Evolutionary conservation across 2,797 vertebrate species (phyloP), one percentile per base, ranked within the genome.

Genomic region (Fratercula arctica): DNA sequence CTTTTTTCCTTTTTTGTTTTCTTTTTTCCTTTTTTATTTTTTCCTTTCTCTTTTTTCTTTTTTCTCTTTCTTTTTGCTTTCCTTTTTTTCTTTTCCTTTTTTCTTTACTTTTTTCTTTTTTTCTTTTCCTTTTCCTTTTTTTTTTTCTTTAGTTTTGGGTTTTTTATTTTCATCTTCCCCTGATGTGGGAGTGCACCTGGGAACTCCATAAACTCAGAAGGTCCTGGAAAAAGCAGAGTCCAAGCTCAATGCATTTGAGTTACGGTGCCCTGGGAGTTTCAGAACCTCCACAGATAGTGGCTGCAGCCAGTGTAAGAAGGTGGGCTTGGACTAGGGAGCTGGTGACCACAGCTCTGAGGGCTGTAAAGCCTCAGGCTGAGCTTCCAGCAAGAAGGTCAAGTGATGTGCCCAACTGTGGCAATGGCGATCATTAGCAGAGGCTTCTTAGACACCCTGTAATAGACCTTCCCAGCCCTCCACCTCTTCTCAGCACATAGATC

Each of bases 41-140:
- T 26, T 31, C 16, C 4, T 25, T 70, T 45, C 9, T 5, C 4
- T 19, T 56, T 41, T 25, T 46, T 4, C 5, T 66, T 35, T 57
- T 5, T 8, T 43, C 21, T 11, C 11, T 6, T 28, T 2, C 0
- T 4, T 7, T 8, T 16, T 15, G 6, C 3, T 5, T 10, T 28
- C 4, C 4, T 9, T 8, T 3, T 33, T 9, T 19, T 8, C 1
- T 3, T 37, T n/a, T 7, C 24, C 23, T 20, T 16, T 7, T 63
- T 63, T 28, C 11, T 4, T 10, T 8, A 7, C 3, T 17, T 31
- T 11, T 11, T 4, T 7, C 2, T 18, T 2, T 24, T 19, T 11
- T 19, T 16, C 13, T 15, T 10, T 18, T 33, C 3, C 5, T 0
- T 4, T 10, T 8, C 15, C 15, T 7, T 3, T 6, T 7, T 8